Conservation (phyloP, 2,797 vertebrate genomes). For the Enteromius afrohamiltoni region DNA sequence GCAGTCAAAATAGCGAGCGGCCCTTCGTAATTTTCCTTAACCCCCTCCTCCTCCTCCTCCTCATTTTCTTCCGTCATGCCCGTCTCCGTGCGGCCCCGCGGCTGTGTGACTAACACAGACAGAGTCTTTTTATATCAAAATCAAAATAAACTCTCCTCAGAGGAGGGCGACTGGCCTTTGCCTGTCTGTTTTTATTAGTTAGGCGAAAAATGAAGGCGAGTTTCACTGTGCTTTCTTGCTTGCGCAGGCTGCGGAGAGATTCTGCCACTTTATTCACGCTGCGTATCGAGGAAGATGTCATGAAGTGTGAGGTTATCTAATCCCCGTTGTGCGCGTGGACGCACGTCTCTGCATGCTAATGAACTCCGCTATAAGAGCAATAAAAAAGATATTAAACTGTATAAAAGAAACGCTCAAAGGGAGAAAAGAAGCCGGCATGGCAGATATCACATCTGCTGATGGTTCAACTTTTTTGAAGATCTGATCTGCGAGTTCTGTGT, state of each 20-base stretch:
- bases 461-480: neutral
- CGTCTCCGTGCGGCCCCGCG: neutral
- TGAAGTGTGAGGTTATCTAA: slow-evolving; percentile 49
- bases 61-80: slow-evolving; percentile 16
- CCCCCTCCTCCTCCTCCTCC: slow-evolving; percentile 14
- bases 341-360: slow-evolving; percentile 41
- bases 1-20: slow-evolving; percentile 34
- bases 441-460: neutral
- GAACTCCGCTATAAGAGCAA: slow-evolving; percentile 42
- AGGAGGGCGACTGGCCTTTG: slow-evolving; percentile 42
- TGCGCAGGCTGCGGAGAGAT: slow-evolving; percentile 13
- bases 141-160: slow-evolving; percentile 43
- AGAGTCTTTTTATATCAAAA: slow-evolving; percentile 52
- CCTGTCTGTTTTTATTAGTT: slow-evolving; percentile 52
- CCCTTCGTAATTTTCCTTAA: neutral
- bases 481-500: neutral
- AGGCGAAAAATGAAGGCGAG: slow-evolving; percentile 10
- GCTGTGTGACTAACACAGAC: slow-evolving; percentile 39
- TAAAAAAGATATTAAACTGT: slow-evolving; percentile 45
- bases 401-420: slow-evolving; percentile 26
- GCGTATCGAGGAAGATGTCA: slow-evolving; percentile 44
- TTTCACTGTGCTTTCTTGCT: slow-evolving; percentile 19
- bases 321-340: slow-evolving; percentile 8
- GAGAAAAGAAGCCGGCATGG: neutral
- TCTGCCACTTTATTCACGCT: neutral